These are phyloP conservation scores for Pteromalus puparum DNA, from an alignment of 1,140 invertebrate species.

Conservation along the genomic window DNA sequence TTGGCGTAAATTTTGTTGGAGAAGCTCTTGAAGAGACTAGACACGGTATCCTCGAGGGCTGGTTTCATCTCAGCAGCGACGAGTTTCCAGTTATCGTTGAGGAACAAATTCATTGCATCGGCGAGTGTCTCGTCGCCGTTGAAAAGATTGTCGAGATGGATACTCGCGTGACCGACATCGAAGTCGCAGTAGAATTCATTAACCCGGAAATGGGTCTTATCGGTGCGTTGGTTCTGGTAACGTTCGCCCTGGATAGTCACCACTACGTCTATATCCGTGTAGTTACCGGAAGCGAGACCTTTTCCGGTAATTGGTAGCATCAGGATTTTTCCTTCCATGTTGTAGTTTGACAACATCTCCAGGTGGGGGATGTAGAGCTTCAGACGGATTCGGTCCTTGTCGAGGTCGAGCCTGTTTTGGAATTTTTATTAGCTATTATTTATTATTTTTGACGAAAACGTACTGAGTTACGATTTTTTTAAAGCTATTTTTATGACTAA, in stretches of 20 bases:
- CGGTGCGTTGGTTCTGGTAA: conserved; percentile 69
- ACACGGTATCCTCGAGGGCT: conserved; percentile 75
- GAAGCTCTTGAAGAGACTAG: conserved; percentile 76
- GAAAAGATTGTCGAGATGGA: conserved; percentile 82
- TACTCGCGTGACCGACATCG: conserved; percentile 77
- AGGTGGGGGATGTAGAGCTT: conserved; percentile 77
- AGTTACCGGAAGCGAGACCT: conserved; percentile 77
- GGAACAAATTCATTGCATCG: conserved; percentile 78
- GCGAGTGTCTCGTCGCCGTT: conserved; percentile 81
- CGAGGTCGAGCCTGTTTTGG: conserved; percentile 72
- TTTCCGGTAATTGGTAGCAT: conserved; percentile 79
- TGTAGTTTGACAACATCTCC: conserved; percentile 76
- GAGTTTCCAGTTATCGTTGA: conserved; percentile 80
- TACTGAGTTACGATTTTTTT: too few species aligned
- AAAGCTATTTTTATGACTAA: too few species aligned
- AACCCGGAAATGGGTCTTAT: conserved; percentile 77
- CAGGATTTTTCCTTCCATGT: conserved; percentile 78
- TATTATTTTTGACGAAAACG: too few species aligned
- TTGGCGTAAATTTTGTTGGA: conserved; percentile 75
- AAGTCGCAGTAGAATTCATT: conserved; percentile 80
- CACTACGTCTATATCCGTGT: conserved; percentile 79
- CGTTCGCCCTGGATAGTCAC: conserved; percentile 78
- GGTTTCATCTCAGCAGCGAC: conserved; percentile 79
- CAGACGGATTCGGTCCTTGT: conserved; percentile 74
- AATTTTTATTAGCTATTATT: too few species aligned